These are phyloP conservation scores for Stichodactyla mertensii DNA, from an alignment of 64 coral and sea anemone species.

Conservation along the genomic window DNA sequence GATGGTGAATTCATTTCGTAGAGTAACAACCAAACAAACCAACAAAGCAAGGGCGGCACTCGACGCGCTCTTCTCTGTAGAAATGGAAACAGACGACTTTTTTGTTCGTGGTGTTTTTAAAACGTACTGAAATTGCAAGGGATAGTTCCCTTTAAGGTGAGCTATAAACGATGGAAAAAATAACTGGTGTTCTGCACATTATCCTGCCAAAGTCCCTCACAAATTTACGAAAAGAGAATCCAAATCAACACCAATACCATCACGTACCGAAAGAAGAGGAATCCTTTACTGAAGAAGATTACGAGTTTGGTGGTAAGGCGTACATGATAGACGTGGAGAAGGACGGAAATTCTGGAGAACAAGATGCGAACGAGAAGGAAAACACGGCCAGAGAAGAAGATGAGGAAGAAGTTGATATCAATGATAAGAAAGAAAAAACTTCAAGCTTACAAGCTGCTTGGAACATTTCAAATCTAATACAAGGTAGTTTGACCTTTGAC, in stretches of 20 bases:
- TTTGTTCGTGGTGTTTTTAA: no score
- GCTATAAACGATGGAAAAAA: neutral
- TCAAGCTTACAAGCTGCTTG: slow-evolving; percentile 83
- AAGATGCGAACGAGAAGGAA: neutral
- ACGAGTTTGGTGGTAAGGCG: slow-evolving; percentile 25
- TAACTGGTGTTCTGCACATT: neutral
- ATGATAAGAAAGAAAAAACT: slow-evolving; percentile 41
- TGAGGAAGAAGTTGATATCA: slow-evolving; percentile 11
- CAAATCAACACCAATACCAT: neutral
- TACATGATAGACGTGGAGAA: slow-evolving; percentile 3
- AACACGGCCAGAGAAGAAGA: neutral
- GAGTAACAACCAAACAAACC: no score
- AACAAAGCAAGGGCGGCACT: no score
- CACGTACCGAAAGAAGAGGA: slow-evolving; percentile 14
- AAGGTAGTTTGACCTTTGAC: slow-evolving; percentile 37
- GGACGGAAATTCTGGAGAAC: neutral
- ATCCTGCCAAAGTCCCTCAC: neutral
- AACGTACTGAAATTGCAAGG: no score
- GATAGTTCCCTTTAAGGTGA: no score
- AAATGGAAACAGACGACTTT: no score
- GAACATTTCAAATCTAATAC: slow-evolving; percentile 83
- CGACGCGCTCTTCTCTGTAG: no score
- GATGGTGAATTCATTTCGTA: neutral
- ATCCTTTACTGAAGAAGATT: slow-evolving; percentile 5
- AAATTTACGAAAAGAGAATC: neutral